Evolutionary conservation across 2,113 vertebrate species (phyloP).

Genomic region (Melanerpes aurifrons): DNA sequence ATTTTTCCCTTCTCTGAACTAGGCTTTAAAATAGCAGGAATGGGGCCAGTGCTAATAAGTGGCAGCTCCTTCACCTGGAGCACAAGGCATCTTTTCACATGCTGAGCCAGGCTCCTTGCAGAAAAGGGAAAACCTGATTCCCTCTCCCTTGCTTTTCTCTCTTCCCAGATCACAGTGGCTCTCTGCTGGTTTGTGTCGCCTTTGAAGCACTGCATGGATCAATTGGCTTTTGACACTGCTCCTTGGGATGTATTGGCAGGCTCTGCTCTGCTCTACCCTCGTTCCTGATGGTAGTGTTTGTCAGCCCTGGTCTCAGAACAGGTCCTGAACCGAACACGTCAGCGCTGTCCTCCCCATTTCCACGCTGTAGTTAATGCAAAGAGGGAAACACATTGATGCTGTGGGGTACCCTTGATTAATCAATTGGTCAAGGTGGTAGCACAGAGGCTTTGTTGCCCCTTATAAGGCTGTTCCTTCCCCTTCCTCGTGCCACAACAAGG

Average conservation of each 20-base stretch:
- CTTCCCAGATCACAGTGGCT: background rate
- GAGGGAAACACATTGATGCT: background rate
- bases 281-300: accelerated
- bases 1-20: accelerated
- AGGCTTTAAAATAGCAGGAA: background rate
- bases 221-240: background rate
- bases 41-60: background rate
- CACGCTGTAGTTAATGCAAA: background rate
- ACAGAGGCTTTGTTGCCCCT: background rate
- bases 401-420: background rate
- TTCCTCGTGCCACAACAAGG: background rate
- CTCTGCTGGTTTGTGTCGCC: background rate
- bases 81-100: accelerated
- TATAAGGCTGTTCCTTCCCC: background rate
- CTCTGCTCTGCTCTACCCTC: background rate
- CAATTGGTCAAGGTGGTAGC: background rate
- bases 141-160: background rate
- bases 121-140: background rate
- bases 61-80: background rate
- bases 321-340: background rate
- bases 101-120: background rate
- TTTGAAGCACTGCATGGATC: background rate
- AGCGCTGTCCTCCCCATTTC: background rate
- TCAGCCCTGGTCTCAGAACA: background rate
- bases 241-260: background rate